Evolutionary conservation across 2,888 invertebrate genomes (phyloP), one percentile per base, ranked within the genome.

Genomic region (Ernsta delagoae): DNA sequence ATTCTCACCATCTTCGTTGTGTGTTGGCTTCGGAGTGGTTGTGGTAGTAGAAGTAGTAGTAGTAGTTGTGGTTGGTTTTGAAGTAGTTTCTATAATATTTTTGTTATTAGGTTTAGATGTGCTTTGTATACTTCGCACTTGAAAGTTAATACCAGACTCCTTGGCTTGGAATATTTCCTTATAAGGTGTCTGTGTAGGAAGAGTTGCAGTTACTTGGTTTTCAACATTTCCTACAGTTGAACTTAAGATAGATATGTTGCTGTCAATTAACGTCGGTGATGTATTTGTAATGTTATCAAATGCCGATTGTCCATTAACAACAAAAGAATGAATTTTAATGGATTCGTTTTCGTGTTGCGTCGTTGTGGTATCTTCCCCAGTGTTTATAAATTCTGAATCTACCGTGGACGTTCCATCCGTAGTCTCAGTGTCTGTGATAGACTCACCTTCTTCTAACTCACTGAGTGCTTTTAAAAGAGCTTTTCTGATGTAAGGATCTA

Each of bases 401-500:
- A 77, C 73, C 3, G 80, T 80, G 7, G 85, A 81, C 16, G 81
- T 78, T 9, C 77, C 80, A 50, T 86, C 86, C 3, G 79, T 81
- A 39, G 39, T 39, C 24, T 94, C 94, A 16, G 87, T 82, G 61
- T 91, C 94, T 4, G 94, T 94, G 31, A 81, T 70, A 62, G 80
- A 83, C 24, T 83, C 87, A 73, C 95, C 95, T 73, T 95, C 94
- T 86, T 97, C 97, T 61, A 97, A 88, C 78, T 97, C 96, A 63
- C 95, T 96, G 4, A 97, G 92, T 9, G 97, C 97, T 87, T 95
- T 96, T 5, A 97, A 88, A 54, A 97, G 88, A 0, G 97, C 97
- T 84, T 95, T 95, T 12, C 97, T 93, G 43, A 97, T 94, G 73
- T 96, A 96, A 57, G 96, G 95, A 83, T 97, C 97, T 67, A 97